Evolutionary conservation across 2,113 vertebrate species (phyloP), one percentile per base, ranked within the genome.

Genomic region (Gambusia affinis): DNA sequence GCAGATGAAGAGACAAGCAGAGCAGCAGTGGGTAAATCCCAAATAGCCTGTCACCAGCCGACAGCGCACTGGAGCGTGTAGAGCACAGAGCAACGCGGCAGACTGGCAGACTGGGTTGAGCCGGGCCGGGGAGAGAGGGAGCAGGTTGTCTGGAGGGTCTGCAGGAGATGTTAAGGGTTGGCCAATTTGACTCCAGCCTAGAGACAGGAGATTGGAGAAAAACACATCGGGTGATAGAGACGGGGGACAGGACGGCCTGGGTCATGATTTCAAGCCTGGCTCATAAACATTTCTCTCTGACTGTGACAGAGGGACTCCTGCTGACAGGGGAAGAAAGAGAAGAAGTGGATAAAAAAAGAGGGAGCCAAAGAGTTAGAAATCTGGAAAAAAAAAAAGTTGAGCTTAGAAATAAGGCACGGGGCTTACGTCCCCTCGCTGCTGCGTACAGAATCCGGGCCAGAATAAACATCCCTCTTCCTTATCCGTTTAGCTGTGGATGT

Each of bases 1-100:
- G 91, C 86, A 90, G 89, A 90, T 87, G 86, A 92, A 90, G 90
- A 92, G 89, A 93, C 90, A 92, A 88, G 86, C 87, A 86, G 79
- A 91, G 89, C 88, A 85, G 86, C 91, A 89, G 87, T 77, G 88
- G 91, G 90, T 93, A 94, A 94, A 94, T 94, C 91, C 91, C 93
- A 94, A 94, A 94, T 92, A 92, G 92, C 90, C 92, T 94, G 93
- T 95, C 94, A 95, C 87, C 89, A 90, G 85, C 89, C 83, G 85
- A 92, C 92, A 89, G 92, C 69, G 91, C 93, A 92, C 80, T 87
- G 86, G 91, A 92, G 93, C 93, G 92, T 92, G 91, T 76, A 91
- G 86, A 88, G 85, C 83, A 84, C 80, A 71, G 85, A 88, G 73
- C 88, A 86, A 84, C 82, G 71, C 68, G 67, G 88, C 78, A 86